These are phyloP conservation scores for Morone saxatilis DNA, from an alignment of 2,113 vertebrate genomes.

Conservation along the genomic window DNA sequence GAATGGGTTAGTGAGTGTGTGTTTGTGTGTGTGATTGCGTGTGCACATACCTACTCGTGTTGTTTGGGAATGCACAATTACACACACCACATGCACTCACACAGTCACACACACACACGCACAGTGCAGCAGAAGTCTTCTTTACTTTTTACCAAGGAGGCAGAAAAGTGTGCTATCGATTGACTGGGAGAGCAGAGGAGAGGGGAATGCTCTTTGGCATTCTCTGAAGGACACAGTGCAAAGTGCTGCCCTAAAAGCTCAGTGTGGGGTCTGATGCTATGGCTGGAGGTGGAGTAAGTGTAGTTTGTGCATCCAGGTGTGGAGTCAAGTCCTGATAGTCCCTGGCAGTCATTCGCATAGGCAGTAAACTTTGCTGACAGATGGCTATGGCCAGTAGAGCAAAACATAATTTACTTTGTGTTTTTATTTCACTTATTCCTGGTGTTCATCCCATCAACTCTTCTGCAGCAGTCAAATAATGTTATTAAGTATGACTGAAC, in stretches of 20 bases:
- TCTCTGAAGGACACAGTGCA: conserved; percentile 55
- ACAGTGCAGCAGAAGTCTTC: conserved; percentile 1
- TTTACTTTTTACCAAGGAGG: conserved; percentile 57
- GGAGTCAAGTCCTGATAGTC: not conserved
- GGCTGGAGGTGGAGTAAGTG: conserved; percentile 4
- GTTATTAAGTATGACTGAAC: not conserved
- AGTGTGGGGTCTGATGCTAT: conserved; percentile 47
- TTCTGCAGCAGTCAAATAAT: not conserved
- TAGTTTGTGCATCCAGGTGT: not conserved
- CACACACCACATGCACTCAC: not conserved
- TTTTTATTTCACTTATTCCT: not conserved
- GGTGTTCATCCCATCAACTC: not conserved
- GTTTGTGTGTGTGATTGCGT: not conserved
- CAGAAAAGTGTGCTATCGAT: conserved; percentile 62
- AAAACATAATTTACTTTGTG: not conserved
- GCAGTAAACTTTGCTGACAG: not conserved
- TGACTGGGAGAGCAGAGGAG: conserved; percentile 43
- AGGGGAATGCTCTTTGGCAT: conserved; percentile 57
- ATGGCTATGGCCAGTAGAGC: not conserved
- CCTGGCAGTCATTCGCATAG: not conserved
- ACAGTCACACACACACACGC: conserved; percentile 1
- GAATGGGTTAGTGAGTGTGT: conserved; percentile 5
- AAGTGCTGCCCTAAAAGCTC: conserved; percentile 66
- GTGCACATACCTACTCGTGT: not conserved
- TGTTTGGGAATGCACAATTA: not conserved